Base-by-base conservation (phyloP, 2,113 vertebrate species). In the Lepisosteus osseus region DNA sequence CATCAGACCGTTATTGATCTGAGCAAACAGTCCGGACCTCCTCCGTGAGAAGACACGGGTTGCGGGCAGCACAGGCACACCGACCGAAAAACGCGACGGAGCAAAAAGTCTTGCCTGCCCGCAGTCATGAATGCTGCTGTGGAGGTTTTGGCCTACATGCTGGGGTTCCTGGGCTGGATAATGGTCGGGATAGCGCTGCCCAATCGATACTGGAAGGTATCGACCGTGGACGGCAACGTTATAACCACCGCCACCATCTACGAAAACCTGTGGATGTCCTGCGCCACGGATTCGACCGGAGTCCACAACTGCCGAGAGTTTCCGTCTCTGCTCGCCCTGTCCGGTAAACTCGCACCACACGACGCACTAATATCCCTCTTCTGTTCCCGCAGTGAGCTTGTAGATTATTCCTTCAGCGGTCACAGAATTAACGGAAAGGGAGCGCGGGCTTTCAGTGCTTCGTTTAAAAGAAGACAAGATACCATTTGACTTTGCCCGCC, bases 201-300 rank as follows among this genome's bases (percentile, higher is more conserved):
- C 3, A 83, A 91, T 70, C 80, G 77, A 59, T 83, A 86, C 81
- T 92, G 88, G 88, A 88, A 71, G 71, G 83, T 85, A 4, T 90
- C 87, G 1, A 54, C 83, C 4, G 83, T 94, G 65, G 86, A 94
- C 0, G 94, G 94, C 67, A 94, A 84, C 0, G 90, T 94, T 70
- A 94, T 96, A 77, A 95, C 93, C 59, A 92, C 90, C 70, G 92
- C 89, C 61, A 93, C 91, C 76, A 82, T 94, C 84, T 95, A 90
- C 72, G 91, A 94, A 85, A 95, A 97, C 81, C 85, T 96, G 0
- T 95, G 93, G 94, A 90, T 93, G 70, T 94, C 91, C 82, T 95
- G 92, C 57, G 89, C 93, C 42, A 94, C 92, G 0, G 95, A 95
- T 78, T 92, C 93, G 42, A 80, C 88, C 0, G 94, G 94, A 7